These are phyloP conservation scores for Hoplostethus mediterraneus DNA, from an alignment of 2,797 vertebrate genomes.

Conservation along the genomic window DNA sequence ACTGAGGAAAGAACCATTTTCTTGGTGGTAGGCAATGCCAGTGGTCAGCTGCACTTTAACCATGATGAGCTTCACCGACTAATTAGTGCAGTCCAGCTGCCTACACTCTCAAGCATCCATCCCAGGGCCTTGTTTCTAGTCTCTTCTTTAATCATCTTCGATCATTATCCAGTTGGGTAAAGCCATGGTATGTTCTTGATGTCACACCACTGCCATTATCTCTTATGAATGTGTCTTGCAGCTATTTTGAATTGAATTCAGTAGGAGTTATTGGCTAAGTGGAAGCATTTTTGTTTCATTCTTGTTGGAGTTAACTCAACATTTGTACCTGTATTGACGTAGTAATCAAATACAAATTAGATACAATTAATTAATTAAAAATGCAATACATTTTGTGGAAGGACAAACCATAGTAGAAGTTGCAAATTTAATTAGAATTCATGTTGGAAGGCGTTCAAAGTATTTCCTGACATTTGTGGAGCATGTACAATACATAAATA, in stretches of 20 bases:
- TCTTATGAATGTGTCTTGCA: constrained; percentile 1
- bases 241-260: neutral
- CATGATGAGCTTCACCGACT: constrained; percentile 59
- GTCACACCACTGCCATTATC: constrained; percentile 5
- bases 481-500: too few species aligned
- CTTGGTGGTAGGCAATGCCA: constrained; percentile 53
- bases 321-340: constrained; percentile 21
- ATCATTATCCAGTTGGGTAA: constrained; percentile 49
- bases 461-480: too few species aligned
- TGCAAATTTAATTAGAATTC: neutral
- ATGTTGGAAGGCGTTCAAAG: too few species aligned
- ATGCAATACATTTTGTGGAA: neutral
- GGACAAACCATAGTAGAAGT: neutral
- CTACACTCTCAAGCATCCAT: constrained; percentile 48
- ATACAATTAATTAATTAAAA: constrained; percentile 6
- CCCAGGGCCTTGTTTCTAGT: constrained; percentile 26
- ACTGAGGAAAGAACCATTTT: constrained; percentile 56
- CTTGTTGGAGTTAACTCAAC: constrained; percentile 3
- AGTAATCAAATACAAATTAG: constrained; percentile 6
- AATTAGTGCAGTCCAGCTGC: constrained; percentile 77
- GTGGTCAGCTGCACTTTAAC: constrained; percentile 71
- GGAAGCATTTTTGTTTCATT: constrained; percentile 12
- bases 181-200: constrained; percentile 29
- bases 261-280: constrained; percentile 25
- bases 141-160: constrained; percentile 55